These are phyloP conservation scores for Pseudomugil tenellus DNA, from an alignment of 2,797 vertebrate genomes.

Conservation along the genomic window DNA sequence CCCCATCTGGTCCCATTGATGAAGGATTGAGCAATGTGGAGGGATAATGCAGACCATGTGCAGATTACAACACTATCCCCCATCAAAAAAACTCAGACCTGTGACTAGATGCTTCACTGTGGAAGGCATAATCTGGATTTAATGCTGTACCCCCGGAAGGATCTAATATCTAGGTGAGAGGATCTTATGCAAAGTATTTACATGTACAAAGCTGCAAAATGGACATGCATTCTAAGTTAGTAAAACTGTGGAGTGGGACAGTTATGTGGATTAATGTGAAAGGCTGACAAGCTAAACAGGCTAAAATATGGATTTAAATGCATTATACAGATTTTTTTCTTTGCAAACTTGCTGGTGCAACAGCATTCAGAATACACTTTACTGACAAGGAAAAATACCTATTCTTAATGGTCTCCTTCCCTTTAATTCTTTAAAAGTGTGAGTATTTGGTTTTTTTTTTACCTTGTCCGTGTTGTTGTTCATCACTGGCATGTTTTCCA, in stretches of 20 bases:
- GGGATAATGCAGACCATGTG: slow-evolving; percentile 64
- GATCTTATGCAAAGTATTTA: slow-evolving; percentile 55
- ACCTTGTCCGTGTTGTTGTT: slow-evolving; percentile 87
- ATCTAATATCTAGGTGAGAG: slow-evolving; percentile 62
- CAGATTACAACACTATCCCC: slow-evolving; percentile 62
- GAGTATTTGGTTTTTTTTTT: slow-evolving; percentile 38
- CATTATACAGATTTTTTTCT: slow-evolving; percentile 26
- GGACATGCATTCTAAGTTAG: slow-evolving; percentile 42
- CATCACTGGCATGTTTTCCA: slow-evolving; percentile 73
- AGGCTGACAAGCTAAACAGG: slow-evolving; percentile 24
- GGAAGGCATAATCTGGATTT: slow-evolving; percentile 65
- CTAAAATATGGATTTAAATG: slow-evolving; percentile 33
- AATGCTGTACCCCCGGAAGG: slow-evolving; percentile 48
- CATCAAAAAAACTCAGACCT: slow-evolving; percentile 57
- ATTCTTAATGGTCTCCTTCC: not conserved
- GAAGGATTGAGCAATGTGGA: slow-evolving; percentile 52
- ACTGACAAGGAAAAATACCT: no score
- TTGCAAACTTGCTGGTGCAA: not conserved
- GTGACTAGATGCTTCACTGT: slow-evolving; percentile 50
- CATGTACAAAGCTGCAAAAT: slow-evolving; percentile 31
- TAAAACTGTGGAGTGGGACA: slow-evolving; percentile 19
- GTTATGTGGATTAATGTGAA: slow-evolving; percentile 50
- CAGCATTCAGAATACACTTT: slow-evolving; percentile 3
- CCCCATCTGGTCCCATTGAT: slow-evolving; percentile 77
- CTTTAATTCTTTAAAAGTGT: not conserved